Percentiles rank a stretch among this genome's conserved stretches.
Evolutionary conservation across 2,797 vertebrate genomes (phyloP).

Genomic region (Gymnothorax javanicus): DNA sequence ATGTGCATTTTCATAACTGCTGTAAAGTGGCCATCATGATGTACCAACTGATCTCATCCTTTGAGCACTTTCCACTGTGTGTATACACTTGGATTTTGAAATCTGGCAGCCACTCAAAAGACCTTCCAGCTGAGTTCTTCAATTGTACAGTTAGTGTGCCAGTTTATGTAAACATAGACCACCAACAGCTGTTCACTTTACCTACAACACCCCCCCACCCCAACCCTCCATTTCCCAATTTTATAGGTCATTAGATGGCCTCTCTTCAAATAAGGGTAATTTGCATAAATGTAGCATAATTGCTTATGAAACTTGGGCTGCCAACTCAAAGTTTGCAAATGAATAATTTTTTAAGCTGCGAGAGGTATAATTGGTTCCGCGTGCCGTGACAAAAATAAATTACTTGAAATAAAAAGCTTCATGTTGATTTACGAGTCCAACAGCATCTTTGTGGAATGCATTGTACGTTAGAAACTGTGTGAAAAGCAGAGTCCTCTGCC

Average conservation of each 20-base stretch:
- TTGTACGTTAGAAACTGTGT: not conserved
- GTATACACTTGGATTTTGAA: not conserved
- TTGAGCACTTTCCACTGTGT: not conserved
- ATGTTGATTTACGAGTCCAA: not conserved
- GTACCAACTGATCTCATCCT: not conserved
- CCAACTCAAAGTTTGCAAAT: not conserved
- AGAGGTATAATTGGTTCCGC: not conserved
- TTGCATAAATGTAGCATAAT: not conserved
- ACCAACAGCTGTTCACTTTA: not conserved
- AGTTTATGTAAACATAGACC: not conserved
- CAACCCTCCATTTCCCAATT: not conserved
- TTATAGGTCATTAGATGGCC: not conserved
- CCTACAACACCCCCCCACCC: not conserved
- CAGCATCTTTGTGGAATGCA: not conserved
- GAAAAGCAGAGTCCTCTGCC: not conserved
- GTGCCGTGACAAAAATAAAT: not conserved
- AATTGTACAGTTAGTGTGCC: not conserved
- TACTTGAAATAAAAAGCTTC: not conserved
- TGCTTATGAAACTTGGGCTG: not conserved
- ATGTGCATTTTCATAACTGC: not conserved
- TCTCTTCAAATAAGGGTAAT: not conserved
- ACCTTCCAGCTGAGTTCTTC: not conserved
- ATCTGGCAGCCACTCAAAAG: constrained; percentile 18
- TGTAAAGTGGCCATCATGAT: not conserved
- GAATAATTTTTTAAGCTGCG: not conserved